These are phyloP conservation scores for Caenorhabditis sp. DNA, from an alignment of 2,888 invertebrate genomes.

Conservation along the genomic window DNA sequence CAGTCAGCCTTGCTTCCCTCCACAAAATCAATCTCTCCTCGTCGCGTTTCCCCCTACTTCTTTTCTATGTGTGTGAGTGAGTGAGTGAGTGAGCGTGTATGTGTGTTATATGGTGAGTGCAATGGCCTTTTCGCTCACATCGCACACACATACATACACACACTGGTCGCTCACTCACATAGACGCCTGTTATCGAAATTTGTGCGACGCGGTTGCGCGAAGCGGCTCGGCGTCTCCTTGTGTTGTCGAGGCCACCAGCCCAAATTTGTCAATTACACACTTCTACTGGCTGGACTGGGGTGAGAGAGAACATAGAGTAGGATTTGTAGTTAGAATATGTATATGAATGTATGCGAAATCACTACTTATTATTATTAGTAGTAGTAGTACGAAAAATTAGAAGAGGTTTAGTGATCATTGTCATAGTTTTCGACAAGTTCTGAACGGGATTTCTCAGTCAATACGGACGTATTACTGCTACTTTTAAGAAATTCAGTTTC, in stretches of 20 bases:
- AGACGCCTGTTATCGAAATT: constrained; percentile 2
- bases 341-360: background rate
- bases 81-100: background rate
- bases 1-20: background rate
- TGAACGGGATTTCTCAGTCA: too few species aligned
- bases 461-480: too few species aligned
- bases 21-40: constrained; percentile 14
- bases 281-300: background rate
- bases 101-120: constrained; percentile 20
- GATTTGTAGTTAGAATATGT: background rate
- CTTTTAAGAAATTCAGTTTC: too few species aligned
- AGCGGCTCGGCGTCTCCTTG: constrained; percentile 3
- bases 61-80: constrained; percentile 8
- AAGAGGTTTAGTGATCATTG: background rate
- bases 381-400: background rate
- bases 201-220: constrained; percentile 2
- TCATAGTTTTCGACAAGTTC: too few species aligned
- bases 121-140: constrained; percentile 16
- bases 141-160: constrained; percentile 6
- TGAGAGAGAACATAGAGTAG: background rate
- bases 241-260: background rate
- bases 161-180: constrained; percentile 14
- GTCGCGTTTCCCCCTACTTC: constrained; percentile 15
- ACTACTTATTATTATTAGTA: background rate
- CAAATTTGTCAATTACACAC: background rate